Base-by-base conservation (phyloP, 2,888 invertebrate species). In the Polia nebulosa region DNA sequence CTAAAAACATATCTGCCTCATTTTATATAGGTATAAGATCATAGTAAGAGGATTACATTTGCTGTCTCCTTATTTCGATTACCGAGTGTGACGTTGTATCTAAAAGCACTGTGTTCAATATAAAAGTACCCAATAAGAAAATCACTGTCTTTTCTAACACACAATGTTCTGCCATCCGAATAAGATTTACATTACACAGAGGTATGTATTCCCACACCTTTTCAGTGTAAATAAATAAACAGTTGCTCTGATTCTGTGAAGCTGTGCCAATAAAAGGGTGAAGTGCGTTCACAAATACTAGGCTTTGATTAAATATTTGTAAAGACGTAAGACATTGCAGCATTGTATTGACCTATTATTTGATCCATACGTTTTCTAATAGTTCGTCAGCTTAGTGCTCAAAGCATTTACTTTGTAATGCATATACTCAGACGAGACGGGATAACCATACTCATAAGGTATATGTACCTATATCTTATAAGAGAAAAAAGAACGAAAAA, bases 211-310 rank as follows among this genome's bases (percentile, higher is more conserved):
- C 71, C 41, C 36, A 57, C 77, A 76, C 49, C 49, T 47, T 57
- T 47, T 60, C 53, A 45, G 34, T 45, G 32, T 76, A 53, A 76
- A 77, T 77, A 77, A 76, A 70, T 77, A 76, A 76, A 60, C 32
- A 51, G 39, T 76, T 61, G 77, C 60, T 70, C 71, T 80, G 80
- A 76, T 80, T 76, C 56, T 13, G 71, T 69, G 47, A 56, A 64
- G 63, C 59, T 53, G 49, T 52, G 71, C 34, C 63, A 60, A 63
- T 80, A 70, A 76, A 80, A 76, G 63, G 62, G 55, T 59, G 62
- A 55, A 47, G 52, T 44, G 39, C 27, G n/a, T 56, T 63, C 36
- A 53, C 59, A 79, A 66, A 74, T 55, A 45, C 72, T 51, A 52
- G 78, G 27, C 56, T 45, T 72, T 57, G 45, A 73, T 73, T 47